Conservation (phyloP, 2,888 invertebrate species). For the Heterodera filipjevi region DNA sequence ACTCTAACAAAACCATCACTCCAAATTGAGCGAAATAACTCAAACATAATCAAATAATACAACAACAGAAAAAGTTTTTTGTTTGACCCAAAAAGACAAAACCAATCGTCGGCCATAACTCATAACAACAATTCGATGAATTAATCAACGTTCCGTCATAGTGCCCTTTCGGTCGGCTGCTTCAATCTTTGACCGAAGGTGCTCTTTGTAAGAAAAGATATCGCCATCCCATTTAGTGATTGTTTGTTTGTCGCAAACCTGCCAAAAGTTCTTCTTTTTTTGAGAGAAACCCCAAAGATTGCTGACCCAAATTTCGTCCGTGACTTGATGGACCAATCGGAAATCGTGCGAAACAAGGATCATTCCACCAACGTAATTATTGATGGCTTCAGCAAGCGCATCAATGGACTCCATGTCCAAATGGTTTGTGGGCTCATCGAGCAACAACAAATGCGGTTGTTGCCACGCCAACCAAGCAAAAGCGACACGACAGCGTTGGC, state of each 20-base stretch:
- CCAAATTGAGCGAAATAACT: no score
- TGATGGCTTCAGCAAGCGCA: conserved; percentile 93
- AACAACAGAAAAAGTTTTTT: no score
- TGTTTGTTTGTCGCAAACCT: conserved; percentile 88
- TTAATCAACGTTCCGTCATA: conserved; percentile 32
- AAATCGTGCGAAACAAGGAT: conserved; percentile 99
- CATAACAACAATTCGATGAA: neutral
- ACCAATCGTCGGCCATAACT: neutral
- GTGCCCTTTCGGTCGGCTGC: conserved; percentile 19
- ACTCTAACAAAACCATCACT: no score
- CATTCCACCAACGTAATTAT: conserved; percentile 96
- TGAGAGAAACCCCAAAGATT: neutral
- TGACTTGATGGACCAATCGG: conserved; percentile 96
- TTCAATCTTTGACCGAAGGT: conserved; percentile 81
- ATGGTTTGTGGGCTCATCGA: conserved; percentile 86
- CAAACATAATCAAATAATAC: no score
- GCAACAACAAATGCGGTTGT: conserved; percentile 83
- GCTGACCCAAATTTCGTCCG: conserved; percentile 90
- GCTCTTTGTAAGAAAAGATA: conserved; percentile 93
- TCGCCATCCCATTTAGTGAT: conserved; percentile 96
- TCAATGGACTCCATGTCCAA: conserved; percentile 90
- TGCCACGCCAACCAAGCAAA: conserved; percentile 99
- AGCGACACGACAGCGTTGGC: conserved; percentile 95
- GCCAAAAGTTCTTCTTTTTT: conserved; percentile 79
- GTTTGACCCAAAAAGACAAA: neutral